A percentile compares a stretch with the other conserved stretches of the same genome.
phyloP scores from a whole-genome alignment of 2,888 invertebrate genomes.

The Anodontia alba region DNA sequence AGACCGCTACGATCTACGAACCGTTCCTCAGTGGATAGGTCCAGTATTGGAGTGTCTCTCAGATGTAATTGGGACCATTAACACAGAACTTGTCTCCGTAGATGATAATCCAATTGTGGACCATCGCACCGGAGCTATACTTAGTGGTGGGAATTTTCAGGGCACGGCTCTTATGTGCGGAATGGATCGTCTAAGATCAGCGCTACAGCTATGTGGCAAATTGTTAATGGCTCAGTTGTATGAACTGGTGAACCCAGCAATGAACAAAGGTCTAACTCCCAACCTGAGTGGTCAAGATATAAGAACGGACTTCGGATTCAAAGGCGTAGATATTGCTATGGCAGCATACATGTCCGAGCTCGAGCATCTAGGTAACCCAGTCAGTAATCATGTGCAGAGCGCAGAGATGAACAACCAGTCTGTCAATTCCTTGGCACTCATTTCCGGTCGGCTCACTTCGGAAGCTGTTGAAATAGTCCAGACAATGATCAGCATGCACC shows the following conservation, averaged over 20 bases:
- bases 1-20: constrained; percentile 40
- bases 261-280: constrained; percentile 68
- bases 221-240: constrained; percentile 70
- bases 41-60: constrained; percentile 32
- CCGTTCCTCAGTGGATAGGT: constrained; percentile 41
- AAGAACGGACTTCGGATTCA: constrained; percentile 69
- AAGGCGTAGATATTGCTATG: constrained; percentile 70
- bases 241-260: constrained; percentile 65
- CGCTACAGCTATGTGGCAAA: constrained; percentile 69
- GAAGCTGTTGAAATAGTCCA: constrained; percentile 63
- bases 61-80: constrained; percentile 25
- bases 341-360: constrained; percentile 72
- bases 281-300: constrained; percentile 68
- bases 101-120: constrained; percentile 46
- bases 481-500: constrained; percentile 64
- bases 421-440: constrained; percentile 70
- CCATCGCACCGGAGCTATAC: constrained; percentile 31
- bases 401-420: constrained; percentile 75
- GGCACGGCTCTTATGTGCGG: constrained; percentile 35
- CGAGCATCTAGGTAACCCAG: constrained; percentile 63
- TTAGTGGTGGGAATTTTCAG: constrained; percentile 39
- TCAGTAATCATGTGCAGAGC: constrained; percentile 71
- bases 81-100: constrained; percentile 33
- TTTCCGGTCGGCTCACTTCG: constrained; percentile 55
- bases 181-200: constrained; percentile 71